Evolutionary conservation across 2,888 invertebrate genomes (phyloP), one percentile per base, ranked within the genome.

Genomic region (Dermolepida albohirtum): DNA sequence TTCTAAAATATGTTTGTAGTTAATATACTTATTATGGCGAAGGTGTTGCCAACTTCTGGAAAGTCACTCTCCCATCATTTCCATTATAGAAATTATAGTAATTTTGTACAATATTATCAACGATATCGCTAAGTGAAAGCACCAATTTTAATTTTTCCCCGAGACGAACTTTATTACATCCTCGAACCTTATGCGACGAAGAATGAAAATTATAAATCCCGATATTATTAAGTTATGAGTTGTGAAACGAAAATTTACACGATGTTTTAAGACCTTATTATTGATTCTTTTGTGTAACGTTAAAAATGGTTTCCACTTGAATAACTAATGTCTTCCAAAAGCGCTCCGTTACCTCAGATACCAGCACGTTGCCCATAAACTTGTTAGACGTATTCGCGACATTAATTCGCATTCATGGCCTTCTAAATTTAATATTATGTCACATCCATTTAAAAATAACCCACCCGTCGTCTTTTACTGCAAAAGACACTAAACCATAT

Each of bases 371-470:
- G 16, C 47, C 39, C 59, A 62, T 62, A 62, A 62, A 62, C 59
- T 47, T 47, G 59, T 62, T 47, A 47, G 59, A 62, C 59, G 47
- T 62, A 62, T 62, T 64, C 64, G 52, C 34, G 50, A 50, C 59
- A 66, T 57, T 66, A 66, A 66, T 59, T 66, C 57, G 49, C 55
- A 59, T 66, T 59, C 66, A 50, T 50, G 34, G 49, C 47, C 59
- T 40, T 66, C 52, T 66, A 66, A 66, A 66, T 57, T 62, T 62
- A 59, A 57, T 50, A 47, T 66, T 66, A 59, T 59, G 66, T 66
- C 66, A 59, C 40, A 66, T 66, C 59, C 66, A 50, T 66, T 66
- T 59, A 59, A 59, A 66, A 66, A 66, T 66, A 66, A 66, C 66
- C 57, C 49, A 55, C 47, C 63, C 47, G 47, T 34, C 34, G 8